Conservation (phyloP, 1,140 invertebrate genomes). For the Drosophila burlai region DNA sequence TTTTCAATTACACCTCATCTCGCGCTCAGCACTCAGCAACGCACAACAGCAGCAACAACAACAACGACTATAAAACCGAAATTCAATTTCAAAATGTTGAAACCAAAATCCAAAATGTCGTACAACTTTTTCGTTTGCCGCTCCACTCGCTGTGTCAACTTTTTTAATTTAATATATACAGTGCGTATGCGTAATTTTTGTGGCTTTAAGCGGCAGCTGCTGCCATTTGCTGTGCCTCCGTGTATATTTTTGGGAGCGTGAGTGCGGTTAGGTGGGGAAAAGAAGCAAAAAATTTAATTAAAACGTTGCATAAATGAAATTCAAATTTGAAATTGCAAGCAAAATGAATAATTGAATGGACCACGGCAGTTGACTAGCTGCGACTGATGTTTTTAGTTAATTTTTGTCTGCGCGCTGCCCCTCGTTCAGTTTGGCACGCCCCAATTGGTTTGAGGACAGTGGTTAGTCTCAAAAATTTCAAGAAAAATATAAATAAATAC, state of each 20-base stretch:
- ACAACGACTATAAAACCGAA: constrained; percentile 29
- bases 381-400: constrained; percentile 43
- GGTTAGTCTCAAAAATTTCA: no score
- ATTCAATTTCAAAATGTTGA: constrained; percentile 57
- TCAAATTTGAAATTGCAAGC: constrained; percentile 68
- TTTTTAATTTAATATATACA: constrained; percentile 77
- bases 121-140: constrained; percentile 45
- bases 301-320: constrained; percentile 72
- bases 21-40: neutral
- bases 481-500: no score
- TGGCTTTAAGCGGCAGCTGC: constrained; percentile 63
- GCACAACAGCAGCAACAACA: constrained; percentile 1
- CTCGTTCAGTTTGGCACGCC: constrained; percentile 3
- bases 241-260: constrained; percentile 13
- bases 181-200: constrained; percentile 75
- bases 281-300: constrained; percentile 72
- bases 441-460: constrained; percentile 18
- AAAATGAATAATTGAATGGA: constrained; percentile 78
- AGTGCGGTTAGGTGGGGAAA: constrained; percentile 42
- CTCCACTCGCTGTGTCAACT: constrained; percentile 53
- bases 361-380: constrained; percentile 51
- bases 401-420: constrained; percentile 15
- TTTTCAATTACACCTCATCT: constrained; percentile 54
- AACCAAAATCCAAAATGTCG: constrained; percentile 53
- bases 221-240: constrained; percentile 14